These are phyloP conservation scores for Lordiphosa mommai DNA, from an alignment of 1,140 invertebrate species.

Conservation along the genomic window DNA sequence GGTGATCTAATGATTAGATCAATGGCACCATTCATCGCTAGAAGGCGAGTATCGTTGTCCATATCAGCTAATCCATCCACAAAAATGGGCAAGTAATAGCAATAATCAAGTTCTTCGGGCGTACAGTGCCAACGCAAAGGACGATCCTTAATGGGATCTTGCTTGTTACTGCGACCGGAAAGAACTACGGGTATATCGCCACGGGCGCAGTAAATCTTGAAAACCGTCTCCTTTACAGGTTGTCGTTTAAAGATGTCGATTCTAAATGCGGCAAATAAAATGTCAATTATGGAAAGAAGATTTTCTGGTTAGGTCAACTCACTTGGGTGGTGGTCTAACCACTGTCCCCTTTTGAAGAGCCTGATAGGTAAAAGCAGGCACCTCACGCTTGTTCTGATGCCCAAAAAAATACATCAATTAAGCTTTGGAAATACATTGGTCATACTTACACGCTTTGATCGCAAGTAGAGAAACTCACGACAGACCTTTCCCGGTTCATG, in stretches of 20 bases:
- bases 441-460: constrained; percentile 48
- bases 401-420: constrained; percentile 11
- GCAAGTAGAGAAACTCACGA: constrained; percentile 51
- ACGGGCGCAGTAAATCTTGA: constrained; percentile 68
- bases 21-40: constrained; percentile 64
- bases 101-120: constrained; percentile 90
- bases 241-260: constrained; percentile 63
- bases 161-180: constrained; percentile 43
- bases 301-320: constrained; percentile 6
- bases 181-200: constrained; percentile 70
- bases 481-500: constrained; percentile 67
- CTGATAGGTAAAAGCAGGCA: constrained; percentile 90
- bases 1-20: constrained; percentile 87
- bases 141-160: constrained; percentile 58
- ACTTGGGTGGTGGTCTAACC: constrained; percentile 83
- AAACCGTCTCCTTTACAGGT: constrained; percentile 62
- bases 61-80: constrained; percentile 87
- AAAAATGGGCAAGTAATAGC: constrained; percentile 95
- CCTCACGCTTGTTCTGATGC: constrained; percentile 79
- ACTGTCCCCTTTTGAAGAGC: constrained; percentile 87
- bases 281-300: not conserved
- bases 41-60: constrained; percentile 50
- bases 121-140: constrained; percentile 65
- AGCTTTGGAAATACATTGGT: not conserved
- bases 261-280: constrained; percentile 15